phyloP scores from a whole-genome alignment of 2,113 vertebrate species.

The Calonectris borealis region DNA sequence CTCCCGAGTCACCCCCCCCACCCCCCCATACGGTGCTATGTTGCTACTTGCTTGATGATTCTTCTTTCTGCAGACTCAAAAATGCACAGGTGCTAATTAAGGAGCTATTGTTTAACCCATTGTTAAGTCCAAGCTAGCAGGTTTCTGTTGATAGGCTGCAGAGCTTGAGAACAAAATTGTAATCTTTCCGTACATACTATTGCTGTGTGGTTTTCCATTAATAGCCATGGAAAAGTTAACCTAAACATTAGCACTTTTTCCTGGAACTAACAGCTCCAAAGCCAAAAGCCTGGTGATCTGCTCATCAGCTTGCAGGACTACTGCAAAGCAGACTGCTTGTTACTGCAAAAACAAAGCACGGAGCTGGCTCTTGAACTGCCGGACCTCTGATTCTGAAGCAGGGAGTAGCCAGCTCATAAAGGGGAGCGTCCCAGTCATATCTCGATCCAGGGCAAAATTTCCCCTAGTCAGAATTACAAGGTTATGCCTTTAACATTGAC shows the following conservation, averaged over 20 bases:
- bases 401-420: background rate
- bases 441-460: background rate
- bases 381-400: background rate
- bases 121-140: background rate
- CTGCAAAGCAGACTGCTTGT: background rate
- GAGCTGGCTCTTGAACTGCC: background rate
- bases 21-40: fast-evolving
- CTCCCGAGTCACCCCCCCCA: background rate
- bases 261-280: constrained; percentile 12
- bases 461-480: background rate
- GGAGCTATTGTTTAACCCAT: background rate
- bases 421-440: background rate
- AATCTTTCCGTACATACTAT: background rate
- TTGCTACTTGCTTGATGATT: background rate
- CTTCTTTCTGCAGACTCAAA: background rate
- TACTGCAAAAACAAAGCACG: background rate
- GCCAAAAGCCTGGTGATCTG: background rate
- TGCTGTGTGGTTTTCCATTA: constrained; percentile 11
- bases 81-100: fast-evolving
- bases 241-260: constrained; percentile 17
- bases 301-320: background rate
- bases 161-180: background rate
- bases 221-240: constrained; percentile 50
- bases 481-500: background rate
- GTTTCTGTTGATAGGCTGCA: background rate